Conservation (phyloP, 2,797 vertebrate genomes). For the Molossus molossus region DNA sequence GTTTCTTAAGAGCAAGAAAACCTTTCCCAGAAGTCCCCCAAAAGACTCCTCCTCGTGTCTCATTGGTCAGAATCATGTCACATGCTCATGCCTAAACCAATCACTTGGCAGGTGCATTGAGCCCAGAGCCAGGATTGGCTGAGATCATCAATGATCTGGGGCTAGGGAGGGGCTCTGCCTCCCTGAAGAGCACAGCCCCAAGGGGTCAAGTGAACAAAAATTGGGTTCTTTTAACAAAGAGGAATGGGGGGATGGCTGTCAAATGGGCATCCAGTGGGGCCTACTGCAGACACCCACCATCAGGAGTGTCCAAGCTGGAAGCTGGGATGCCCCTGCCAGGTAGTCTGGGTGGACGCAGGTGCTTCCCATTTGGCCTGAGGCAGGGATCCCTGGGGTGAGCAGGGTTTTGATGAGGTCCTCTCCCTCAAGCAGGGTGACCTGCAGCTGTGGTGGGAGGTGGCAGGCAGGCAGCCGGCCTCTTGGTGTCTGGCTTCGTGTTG, state of each 20-base stretch:
- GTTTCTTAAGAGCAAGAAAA: slow-evolving; percentile 49
- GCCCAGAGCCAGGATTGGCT: background rate
- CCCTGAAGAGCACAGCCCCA: background rate
- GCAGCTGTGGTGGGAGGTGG: background rate
- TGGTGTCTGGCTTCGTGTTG: background rate
- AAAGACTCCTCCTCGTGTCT: background rate
- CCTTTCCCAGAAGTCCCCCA: background rate
- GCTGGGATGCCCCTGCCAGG: background rate
- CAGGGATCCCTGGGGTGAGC: background rate
- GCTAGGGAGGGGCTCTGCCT: background rate
- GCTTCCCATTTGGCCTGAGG: background rate
- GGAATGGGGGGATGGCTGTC: background rate
- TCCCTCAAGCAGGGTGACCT: background rate
- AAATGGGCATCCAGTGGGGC: background rate
- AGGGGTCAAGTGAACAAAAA: background rate
- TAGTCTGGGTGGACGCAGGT: background rate
- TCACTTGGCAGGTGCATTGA: background rate
- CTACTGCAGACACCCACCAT: background rate
- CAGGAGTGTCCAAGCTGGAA: background rate
- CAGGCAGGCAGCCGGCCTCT: background rate
- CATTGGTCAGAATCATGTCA: background rate
- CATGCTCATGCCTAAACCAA: background rate
- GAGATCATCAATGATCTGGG: background rate
- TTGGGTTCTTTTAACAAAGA: background rate
- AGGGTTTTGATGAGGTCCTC: background rate